These are phyloP conservation scores for Drosophila albomicans DNA, from an alignment of 1,140 invertebrate genomes.

Conservation along the genomic window DNA sequence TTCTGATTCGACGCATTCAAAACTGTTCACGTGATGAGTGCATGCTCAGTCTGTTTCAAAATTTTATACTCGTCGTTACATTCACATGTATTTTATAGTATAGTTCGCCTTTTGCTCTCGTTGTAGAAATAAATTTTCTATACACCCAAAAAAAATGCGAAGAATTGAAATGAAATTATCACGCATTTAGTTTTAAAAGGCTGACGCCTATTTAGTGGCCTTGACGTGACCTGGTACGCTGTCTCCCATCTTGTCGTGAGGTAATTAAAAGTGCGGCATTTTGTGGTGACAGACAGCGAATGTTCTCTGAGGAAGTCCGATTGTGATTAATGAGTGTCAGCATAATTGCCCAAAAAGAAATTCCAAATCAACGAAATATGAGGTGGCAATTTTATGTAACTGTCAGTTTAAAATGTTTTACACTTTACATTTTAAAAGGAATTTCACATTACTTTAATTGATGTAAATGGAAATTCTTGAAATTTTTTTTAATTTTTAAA, in stretches of 20 bases:
- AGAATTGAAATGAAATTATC: conserved; percentile 34
- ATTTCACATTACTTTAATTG: no score
- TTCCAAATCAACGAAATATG: not conserved
- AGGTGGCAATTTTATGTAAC: not conserved
- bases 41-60: conserved; percentile 56
- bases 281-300: conserved; percentile 27
- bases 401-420: not conserved
- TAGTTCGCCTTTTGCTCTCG: conserved; percentile 17
- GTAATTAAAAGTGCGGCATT: conserved; percentile 61
- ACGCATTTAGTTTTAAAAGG: conserved; percentile 41
- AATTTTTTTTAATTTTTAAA: no score
- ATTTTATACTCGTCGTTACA: conserved; percentile 11
- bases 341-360: conserved; percentile 13
- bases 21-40: conserved; percentile 58
- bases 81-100: conserved; percentile 25
- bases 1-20: conserved; percentile 34
- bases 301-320: conserved; percentile 7
- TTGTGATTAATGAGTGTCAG: conserved; percentile 35
- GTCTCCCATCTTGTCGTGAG: conserved; percentile 55
- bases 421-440: no score
- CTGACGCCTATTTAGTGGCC: conserved; percentile 57
- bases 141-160: conserved; percentile 50
- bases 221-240: conserved; percentile 66
- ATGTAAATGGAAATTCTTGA: no score
- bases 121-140: conserved; percentile 64